Conservation (phyloP, 2,113 vertebrate genomes). For the Scortum barcoo region DNA sequence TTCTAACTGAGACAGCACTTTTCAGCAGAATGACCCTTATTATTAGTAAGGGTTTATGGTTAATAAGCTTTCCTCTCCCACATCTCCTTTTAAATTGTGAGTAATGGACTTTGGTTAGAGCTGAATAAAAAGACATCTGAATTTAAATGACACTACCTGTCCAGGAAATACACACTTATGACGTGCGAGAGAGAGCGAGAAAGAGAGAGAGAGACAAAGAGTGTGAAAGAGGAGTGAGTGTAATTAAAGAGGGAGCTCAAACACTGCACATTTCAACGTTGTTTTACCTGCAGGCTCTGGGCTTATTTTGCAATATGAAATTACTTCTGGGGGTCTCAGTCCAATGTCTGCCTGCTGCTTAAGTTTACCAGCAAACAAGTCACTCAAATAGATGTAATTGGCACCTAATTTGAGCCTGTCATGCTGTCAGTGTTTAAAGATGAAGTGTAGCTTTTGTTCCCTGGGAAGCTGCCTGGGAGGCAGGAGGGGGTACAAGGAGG, state of each 20-base stretch:
- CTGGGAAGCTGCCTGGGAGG: constrained; percentile 33
- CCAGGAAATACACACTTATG: constrained; percentile 9
- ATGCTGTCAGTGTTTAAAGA: constrained; percentile 65
- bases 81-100: constrained; percentile 37
- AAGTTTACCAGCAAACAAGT: constrained; percentile 74
- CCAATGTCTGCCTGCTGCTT: constrained; percentile 75
- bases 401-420: constrained; percentile 79
- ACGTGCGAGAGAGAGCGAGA: constrained; percentile 16
- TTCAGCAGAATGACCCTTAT: constrained; percentile 56
- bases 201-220: constrained; percentile 20
- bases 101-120: constrained; percentile 42
- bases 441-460: constrained; percentile 45
- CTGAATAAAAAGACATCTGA: constrained; percentile 35
- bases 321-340: constrained; percentile 78
- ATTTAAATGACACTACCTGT: constrained; percentile 44
- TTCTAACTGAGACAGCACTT: constrained; percentile 60
- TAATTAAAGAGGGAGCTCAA: constrained; percentile 56
- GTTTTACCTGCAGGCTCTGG: constrained; percentile 47
- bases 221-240: constrained; percentile 6
- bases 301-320: constrained; percentile 69
- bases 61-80: constrained; percentile 57
- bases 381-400: constrained; percentile 74
- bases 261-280: constrained; percentile 44
- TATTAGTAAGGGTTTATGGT: constrained; percentile 60
- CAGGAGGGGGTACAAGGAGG: background rate